These are phyloP conservation scores for Perca schrenkii DNA, from an alignment of 2,113 vertebrate species.

Conservation along the genomic window DNA sequence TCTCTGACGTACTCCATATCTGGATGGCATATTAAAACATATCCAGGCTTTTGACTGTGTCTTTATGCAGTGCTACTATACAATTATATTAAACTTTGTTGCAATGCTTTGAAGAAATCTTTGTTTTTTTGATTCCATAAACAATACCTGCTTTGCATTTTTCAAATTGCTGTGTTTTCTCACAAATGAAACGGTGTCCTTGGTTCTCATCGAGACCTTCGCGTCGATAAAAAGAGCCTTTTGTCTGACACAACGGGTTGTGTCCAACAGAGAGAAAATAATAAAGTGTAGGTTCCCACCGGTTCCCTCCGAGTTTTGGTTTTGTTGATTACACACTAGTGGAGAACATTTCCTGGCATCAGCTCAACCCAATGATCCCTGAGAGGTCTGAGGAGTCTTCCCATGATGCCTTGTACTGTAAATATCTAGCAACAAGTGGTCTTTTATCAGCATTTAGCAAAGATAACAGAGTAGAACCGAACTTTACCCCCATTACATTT, in stretches of 20 bases:
- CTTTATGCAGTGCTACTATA: constrained; percentile 43
- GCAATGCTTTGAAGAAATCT: constrained; percentile 12
- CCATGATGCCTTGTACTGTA: constrained; percentile 16
- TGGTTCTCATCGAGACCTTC: neutral
- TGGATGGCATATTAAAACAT: constrained; percentile 36
- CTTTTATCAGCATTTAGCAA: neutral
- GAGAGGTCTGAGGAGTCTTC: constrained; percentile 26
- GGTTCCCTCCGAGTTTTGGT: constrained; percentile 23
- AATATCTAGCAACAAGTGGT: constrained; percentile 4
- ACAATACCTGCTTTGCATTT: neutral
- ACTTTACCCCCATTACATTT: neutral
- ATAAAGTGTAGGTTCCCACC: constrained; percentile 41
- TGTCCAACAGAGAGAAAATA: constrained; percentile 27
- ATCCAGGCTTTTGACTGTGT: constrained; percentile 53
- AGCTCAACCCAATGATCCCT: constrained; percentile 34
- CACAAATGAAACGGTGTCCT: neutral
- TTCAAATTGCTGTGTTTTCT: constrained; percentile 11
- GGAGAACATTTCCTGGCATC: constrained; percentile 56
- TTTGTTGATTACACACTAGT: constrained; percentile 25
- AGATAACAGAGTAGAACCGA: neutral
- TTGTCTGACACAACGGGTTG: neutral
- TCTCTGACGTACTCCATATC: constrained; percentile 12
- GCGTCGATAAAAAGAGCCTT: constrained; percentile 39
- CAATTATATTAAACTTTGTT: constrained; percentile 58
- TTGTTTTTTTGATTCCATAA: neutral